Conservation (phyloP, 2,113 vertebrate species). For the Prionailurus bengalensis region DNA sequence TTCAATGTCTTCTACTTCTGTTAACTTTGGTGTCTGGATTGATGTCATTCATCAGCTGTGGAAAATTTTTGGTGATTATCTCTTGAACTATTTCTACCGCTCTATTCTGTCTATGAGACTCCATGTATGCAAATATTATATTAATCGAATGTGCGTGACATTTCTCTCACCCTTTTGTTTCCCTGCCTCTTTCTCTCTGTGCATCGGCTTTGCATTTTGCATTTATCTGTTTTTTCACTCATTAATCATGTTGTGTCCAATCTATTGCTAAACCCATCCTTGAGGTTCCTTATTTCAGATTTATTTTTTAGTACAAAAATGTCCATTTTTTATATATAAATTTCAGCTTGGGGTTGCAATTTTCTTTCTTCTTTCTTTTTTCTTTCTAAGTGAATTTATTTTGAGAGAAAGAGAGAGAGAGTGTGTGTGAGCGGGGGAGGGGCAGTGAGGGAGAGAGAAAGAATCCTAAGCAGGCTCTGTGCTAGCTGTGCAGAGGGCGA, state of each 20-base stretch:
- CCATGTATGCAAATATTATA: background rate
- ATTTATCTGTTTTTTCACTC: background rate
- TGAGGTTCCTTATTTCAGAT: background rate
- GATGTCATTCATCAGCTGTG: background rate
- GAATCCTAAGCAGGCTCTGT: no score
- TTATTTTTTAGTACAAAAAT: background rate
- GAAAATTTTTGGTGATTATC: background rate
- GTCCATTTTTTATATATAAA: background rate
- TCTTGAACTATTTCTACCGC: background rate
- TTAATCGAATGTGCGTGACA: fast-evolving
- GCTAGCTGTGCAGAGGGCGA: no score
- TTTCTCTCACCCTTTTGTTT: background rate
- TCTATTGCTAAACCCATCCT: background rate
- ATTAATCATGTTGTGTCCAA: background rate
- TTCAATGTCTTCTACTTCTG: background rate
- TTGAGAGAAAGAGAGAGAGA: no score
- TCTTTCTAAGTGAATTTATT: background rate
- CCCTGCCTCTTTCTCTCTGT: background rate
- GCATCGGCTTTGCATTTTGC: background rate
- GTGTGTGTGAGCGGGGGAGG: no score
- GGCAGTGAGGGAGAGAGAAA: no score
- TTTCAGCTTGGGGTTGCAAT: background rate
- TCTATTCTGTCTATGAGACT: background rate
- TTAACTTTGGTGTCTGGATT: background rate
- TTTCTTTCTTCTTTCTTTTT: background rate